Percentiles rank a stretch among this genome's conserved stretches.
Conservation (phyloP, 2,113 vertebrate genomes). For the Talpa occidentalis region DNA sequence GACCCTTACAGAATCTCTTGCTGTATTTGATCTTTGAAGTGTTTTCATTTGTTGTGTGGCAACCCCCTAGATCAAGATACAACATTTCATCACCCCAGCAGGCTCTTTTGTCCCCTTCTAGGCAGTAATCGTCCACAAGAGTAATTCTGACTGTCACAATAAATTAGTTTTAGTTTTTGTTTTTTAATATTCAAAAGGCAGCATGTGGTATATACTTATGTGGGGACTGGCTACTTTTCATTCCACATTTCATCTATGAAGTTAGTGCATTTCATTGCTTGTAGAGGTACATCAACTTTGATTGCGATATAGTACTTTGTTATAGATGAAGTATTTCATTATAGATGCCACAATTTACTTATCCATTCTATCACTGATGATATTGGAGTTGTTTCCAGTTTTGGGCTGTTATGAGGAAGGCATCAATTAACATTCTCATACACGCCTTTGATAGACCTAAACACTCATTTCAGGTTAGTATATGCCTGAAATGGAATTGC, state of each 20-base stretch:
- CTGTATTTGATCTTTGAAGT: not conserved
- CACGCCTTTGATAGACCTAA: not conserved
- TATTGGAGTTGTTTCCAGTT: not conserved
- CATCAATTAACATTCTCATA: not conserved
- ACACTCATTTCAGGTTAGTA: not conserved
- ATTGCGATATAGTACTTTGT: not conserved
- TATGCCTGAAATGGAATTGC: not conserved
- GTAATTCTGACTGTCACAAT: not conserved
- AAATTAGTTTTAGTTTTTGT: not conserved
- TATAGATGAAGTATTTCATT: not conserved
- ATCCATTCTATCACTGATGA: not conserved
- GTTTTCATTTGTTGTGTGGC: too few relatives aligned
- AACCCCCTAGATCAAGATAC: too few relatives aligned
- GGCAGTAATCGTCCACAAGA: not conserved
- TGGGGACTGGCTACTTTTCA: not conserved
- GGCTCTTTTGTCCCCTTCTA: not conserved
- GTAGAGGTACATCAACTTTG: not conserved
- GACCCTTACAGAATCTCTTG: constrained; percentile 9
- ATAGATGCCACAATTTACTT: too few relatives aligned
- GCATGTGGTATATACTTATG: not conserved
- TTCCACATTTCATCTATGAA: not conserved
- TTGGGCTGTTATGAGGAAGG: not conserved
- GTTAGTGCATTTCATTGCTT: not conserved
- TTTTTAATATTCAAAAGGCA: not conserved
- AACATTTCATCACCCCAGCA: not conserved